Evolutionary conservation across 1,140 invertebrate species (phyloP).

Genomic region (Drosophila suzukii): DNA sequence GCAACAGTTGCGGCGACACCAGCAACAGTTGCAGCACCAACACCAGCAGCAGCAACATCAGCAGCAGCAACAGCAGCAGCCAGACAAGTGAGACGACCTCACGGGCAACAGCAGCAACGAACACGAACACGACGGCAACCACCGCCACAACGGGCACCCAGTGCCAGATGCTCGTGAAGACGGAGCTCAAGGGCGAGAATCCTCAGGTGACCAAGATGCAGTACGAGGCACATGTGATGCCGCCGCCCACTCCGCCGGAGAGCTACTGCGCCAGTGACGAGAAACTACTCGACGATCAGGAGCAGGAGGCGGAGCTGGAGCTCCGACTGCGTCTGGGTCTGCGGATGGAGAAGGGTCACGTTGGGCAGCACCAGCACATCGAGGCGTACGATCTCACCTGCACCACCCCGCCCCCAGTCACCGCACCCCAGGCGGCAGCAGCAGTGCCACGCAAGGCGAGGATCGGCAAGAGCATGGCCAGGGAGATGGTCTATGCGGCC

Average conservation of each 20-base stretch:
- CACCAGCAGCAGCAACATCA: slow-evolving; percentile 5
- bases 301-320: slow-evolving; percentile 49
- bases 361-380: slow-evolving; percentile 31
- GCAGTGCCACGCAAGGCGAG: slow-evolving; percentile 85
- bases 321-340: slow-evolving; percentile 9
- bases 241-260: slow-evolving; percentile 77
- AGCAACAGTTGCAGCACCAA: slow-evolving; percentile 2
- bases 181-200: slow-evolving; percentile 59
- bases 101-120: slow-evolving; percentile 69
- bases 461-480: slow-evolving; percentile 89
- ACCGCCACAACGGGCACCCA: slow-evolving; percentile 72
- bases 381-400: slow-evolving; percentile 75
- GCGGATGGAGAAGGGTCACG: slow-evolving; percentile 12
- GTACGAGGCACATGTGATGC: slow-evolving; percentile 79
- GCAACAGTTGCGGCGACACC: slow-evolving; percentile 11
- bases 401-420: slow-evolving; percentile 50
- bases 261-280: slow-evolving; percentile 78
- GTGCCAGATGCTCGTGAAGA: slow-evolving; percentile 67
- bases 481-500: slow-evolving; percentile 84
- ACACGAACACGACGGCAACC: slow-evolving; percentile 42
- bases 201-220: slow-evolving; percentile 70
- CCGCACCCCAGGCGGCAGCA: not conserved
- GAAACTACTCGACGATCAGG: slow-evolving; percentile 58
- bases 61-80: slow-evolving; percentile 16
- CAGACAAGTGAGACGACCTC: slow-evolving; percentile 19